Conservation (phyloP, 1,140 invertebrate genomes). For the Drosophila parabipectinata region DNA sequence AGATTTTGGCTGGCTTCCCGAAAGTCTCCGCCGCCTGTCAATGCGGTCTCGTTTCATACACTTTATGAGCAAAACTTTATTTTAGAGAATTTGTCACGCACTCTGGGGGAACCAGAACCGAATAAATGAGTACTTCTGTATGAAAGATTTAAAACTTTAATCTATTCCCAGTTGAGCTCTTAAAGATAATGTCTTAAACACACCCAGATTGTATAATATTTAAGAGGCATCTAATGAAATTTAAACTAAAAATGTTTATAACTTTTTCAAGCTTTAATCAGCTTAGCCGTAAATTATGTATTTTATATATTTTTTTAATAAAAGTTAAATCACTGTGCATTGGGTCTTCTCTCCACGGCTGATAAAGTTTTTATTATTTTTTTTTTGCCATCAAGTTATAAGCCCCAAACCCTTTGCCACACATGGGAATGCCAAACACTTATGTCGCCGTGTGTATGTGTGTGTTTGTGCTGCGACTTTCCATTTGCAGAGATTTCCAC, state of each 20-base stretch:
- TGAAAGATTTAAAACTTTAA: not conserved
- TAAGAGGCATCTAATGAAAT: not conserved
- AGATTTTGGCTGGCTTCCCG: slow-evolving; percentile 40
- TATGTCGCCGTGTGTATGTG: slow-evolving; percentile 10
- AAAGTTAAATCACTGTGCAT: slow-evolving; percentile 20
- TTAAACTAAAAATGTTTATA: not conserved
- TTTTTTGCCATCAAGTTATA: slow-evolving; percentile 56
- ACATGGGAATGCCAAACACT: slow-evolving; percentile 62
- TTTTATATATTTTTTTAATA: slow-evolving; percentile 1
- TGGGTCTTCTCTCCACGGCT: slow-evolving; percentile 23
- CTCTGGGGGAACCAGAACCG: slow-evolving; percentile 9
- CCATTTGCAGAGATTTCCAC: slow-evolving; percentile 77
- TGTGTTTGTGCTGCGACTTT: slow-evolving; percentile 63
- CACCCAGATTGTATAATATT: not conserved
- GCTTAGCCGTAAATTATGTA: not conserved
- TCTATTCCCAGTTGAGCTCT: not conserved
- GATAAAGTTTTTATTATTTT: slow-evolving; percentile 12
- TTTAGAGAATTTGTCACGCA: slow-evolving; percentile 28
- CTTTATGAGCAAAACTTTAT: slow-evolving; percentile 23
- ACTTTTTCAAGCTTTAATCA: not conserved
- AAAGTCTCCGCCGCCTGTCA: not conserved
- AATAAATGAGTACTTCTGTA: slow-evolving; percentile 1
- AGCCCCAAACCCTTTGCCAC: slow-evolving; percentile 67
- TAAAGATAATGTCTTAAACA: not conserved
- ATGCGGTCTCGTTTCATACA: slow-evolving; percentile 32